Percentiles rank a stretch among this genome's conserved stretches.
Conservation (phyloP, 1,140 invertebrate genomes). For the Caenorhabditis remanei region DNA sequence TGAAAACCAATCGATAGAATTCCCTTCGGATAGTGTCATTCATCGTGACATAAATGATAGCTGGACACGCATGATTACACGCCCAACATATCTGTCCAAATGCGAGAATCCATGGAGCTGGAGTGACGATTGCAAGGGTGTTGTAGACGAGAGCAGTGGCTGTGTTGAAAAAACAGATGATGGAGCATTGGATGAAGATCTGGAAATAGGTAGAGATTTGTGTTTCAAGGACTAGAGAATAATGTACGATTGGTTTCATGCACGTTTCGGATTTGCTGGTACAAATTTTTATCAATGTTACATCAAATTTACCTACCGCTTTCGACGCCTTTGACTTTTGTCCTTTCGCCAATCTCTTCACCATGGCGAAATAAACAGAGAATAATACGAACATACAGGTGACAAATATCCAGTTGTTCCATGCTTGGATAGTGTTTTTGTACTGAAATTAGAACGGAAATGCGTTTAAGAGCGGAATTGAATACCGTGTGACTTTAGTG, state of each 20-base stretch:
- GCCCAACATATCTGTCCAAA: constrained; percentile 57
- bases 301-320: constrained; percentile 26
- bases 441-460: constrained; percentile 15
- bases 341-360: constrained; percentile 12
- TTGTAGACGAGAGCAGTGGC: constrained; percentile 56
- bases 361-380: constrained; percentile 11
- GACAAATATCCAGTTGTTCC: constrained; percentile 32
- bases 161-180: constrained; percentile 59
- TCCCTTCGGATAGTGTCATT: constrained; percentile 32
- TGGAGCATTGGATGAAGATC: constrained; percentile 61
- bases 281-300: no score
- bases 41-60: constrained; percentile 55
- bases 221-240: no score
- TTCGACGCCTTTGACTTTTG: constrained; percentile 42
- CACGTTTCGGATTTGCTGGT: no score
- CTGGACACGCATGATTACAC: constrained; percentile 55
- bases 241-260: no score
- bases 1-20: constrained; percentile 16
- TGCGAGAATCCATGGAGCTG: constrained; percentile 50
- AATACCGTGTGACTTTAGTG: no score
- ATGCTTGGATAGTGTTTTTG: constrained; percentile 39
- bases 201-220: neutral
- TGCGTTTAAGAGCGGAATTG: no score
- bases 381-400: constrained; percentile 15
- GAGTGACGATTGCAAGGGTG: constrained; percentile 33